A percentile compares a stretch with the other conserved stretches of the same genome.
Evolutionary conservation across 2,113 vertebrate genomes (phyloP).

Genomic region (Falco punctatus): DNA sequence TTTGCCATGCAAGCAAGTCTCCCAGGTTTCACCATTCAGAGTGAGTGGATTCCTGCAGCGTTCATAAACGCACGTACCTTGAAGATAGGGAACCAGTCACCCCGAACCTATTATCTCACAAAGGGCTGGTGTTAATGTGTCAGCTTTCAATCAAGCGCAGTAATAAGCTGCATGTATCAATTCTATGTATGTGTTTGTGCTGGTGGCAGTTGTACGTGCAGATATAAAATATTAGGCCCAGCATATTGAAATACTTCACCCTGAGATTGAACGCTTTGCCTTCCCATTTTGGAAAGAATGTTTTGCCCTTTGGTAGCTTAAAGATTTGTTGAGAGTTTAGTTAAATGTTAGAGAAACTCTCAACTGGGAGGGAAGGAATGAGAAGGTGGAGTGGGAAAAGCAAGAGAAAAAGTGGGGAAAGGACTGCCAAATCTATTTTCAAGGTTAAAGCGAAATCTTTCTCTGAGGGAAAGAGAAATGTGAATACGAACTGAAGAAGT

Average conservation of each 20-base stretch:
- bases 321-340: neutral
- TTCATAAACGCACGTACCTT: neutral
- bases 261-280: neutral
- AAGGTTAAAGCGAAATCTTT: neutral
- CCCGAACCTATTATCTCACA: neutral
- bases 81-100: neutral
- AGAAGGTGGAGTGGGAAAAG: neutral
- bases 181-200: neutral
- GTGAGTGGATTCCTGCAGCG: neutral
- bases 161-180: neutral
- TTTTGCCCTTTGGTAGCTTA: neutral
- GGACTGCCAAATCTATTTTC: neutral
- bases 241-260: neutral
- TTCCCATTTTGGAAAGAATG: neutral
- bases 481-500: neutral
- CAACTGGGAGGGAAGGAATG: neutral
- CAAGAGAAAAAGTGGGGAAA: neutral
- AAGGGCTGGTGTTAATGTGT: neutral
- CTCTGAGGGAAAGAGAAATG: neutral
- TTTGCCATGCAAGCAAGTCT: neutral
- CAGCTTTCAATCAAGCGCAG: neutral
- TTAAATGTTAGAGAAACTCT: neutral
- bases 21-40: neutral
- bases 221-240: neutral
- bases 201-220: neutral